These are phyloP conservation scores for Hystrix cristata DNA, from an alignment of 2,113 vertebrate genomes.

Conservation along the genomic window DNA sequence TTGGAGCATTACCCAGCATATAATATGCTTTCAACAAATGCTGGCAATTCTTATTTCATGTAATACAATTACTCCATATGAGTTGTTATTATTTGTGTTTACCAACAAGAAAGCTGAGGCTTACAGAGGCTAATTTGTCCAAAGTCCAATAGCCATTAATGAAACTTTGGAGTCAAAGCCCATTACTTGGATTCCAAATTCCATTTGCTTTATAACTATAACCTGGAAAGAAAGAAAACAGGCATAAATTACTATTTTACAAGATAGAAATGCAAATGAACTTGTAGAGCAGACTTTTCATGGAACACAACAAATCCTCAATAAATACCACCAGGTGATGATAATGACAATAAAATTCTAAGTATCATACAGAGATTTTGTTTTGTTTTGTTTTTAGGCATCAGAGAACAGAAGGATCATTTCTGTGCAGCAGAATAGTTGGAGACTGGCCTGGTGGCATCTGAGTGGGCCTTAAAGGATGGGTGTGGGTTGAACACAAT, in stretches of 20 bases:
- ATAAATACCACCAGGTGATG: not conserved
- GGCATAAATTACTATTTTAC: not conserved
- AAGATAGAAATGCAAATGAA: not conserved
- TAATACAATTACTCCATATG: not conserved
- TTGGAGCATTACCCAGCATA: not conserved
- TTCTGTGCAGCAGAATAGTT: not conserved
- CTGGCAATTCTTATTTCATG: slow-evolving; percentile 54
- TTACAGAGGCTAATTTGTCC: not conserved
- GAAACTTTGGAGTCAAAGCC: not conserved
- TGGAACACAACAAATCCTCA: not conserved
- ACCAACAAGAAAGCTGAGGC: not conserved
- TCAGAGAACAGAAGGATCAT: not conserved
- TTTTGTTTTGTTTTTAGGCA: not conserved
- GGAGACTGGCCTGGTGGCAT: not conserved
- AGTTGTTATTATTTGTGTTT: not conserved
- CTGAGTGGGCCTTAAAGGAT: not conserved
- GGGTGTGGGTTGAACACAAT: not conserved
- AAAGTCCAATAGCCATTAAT: not conserved
- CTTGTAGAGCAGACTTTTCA: not conserved
- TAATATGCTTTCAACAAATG: slow-evolving; percentile 44
- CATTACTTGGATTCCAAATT: not conserved
- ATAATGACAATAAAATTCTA: slow-evolving; percentile 20
- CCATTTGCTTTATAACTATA: slow-evolving; percentile 13
- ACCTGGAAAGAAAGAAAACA: not conserved
- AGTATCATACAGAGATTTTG: not conserved